phyloP scores from a whole-genome alignment of 1,140 invertebrate genomes.

The Hirudo medicinalis region DNA sequence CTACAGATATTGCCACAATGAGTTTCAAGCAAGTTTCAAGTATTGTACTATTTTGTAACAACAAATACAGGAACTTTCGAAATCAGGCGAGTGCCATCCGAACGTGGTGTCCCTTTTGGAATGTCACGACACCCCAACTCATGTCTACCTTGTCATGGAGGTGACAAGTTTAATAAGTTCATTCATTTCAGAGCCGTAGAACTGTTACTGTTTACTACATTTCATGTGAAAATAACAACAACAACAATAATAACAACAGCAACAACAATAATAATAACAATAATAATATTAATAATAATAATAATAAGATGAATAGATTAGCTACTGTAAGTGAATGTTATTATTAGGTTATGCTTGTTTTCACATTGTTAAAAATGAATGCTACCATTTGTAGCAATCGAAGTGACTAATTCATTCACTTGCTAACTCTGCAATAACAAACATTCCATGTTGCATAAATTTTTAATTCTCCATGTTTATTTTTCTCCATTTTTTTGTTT shows the following conservation, averaged over 20 bases:
- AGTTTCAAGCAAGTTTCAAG: too few relatives aligned
- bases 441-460: too few relatives aligned
- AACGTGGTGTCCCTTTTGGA: conserved; percentile 93
- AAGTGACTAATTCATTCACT: too few relatives aligned
- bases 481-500: neutral
- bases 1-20: too few relatives aligned
- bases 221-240: too few relatives aligned
- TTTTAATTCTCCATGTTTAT: neutral
- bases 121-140: conserved; percentile 75
- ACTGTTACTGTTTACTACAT: too few relatives aligned
- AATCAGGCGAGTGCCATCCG: conserved; percentile 77
- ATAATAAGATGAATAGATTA: neutral
- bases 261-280: neutral
- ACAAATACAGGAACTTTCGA: conserved; percentile 58
- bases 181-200: neutral
- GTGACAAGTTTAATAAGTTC: conserved; percentile 36
- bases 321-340: neutral
- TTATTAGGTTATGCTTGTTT: neutral
- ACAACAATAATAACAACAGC: neutral
- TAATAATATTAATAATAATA: too few relatives aligned
- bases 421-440: too few relatives aligned
- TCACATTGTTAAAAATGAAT: too few relatives aligned
- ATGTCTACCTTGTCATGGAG: conserved; percentile 96
- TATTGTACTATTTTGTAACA: too few relatives aligned
- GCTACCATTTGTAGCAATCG: too few relatives aligned